phyloP scores from a whole-genome alignment of 2,888 invertebrate genomes.

The Drosophila acutilabella region DNA sequence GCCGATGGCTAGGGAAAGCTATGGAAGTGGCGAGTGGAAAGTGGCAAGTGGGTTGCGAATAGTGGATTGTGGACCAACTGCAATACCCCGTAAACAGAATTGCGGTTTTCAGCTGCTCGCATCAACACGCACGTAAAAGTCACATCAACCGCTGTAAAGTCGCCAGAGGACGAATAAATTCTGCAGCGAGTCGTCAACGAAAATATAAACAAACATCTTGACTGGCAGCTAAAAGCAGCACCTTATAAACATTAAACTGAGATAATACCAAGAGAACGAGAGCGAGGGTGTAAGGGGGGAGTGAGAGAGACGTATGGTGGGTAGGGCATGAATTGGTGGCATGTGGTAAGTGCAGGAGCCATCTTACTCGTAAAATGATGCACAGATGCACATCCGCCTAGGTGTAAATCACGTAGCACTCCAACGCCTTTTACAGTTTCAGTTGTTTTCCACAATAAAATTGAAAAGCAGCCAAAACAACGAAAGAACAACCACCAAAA shows the following conservation, averaged over 20 bases:
- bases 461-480: constrained; percentile 74
- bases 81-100: constrained; percentile 52
- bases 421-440: constrained; percentile 77
- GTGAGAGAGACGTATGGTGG: neutral
- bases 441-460: constrained; percentile 75
- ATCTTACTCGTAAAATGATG: constrained; percentile 59
- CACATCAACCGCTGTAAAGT: constrained; percentile 70
- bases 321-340: constrained; percentile 24
- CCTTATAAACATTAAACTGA: constrained; percentile 76
- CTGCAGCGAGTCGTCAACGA: constrained; percentile 61
- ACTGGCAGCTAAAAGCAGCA: constrained; percentile 77
- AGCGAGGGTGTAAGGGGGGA: neutral
- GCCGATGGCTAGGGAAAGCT: constrained; percentile 47
- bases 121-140: constrained; percentile 73
- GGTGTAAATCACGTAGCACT: constrained; percentile 77
- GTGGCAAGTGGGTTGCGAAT: constrained; percentile 7
- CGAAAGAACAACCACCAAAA: constrained; percentile 30
- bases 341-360: constrained; percentile 42
- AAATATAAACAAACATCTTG: constrained; percentile 69
- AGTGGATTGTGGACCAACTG: constrained; percentile 7
- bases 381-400: constrained; percentile 73
- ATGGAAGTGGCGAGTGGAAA: constrained; percentile 1
- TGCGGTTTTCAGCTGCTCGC: constrained; percentile 44
- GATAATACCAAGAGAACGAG: constrained; percentile 4
- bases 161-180: constrained; percentile 47